These are phyloP conservation scores for Rotaria sp. DNA, from an alignment of 2,888 invertebrate genomes.

Conservation along the genomic window DNA sequence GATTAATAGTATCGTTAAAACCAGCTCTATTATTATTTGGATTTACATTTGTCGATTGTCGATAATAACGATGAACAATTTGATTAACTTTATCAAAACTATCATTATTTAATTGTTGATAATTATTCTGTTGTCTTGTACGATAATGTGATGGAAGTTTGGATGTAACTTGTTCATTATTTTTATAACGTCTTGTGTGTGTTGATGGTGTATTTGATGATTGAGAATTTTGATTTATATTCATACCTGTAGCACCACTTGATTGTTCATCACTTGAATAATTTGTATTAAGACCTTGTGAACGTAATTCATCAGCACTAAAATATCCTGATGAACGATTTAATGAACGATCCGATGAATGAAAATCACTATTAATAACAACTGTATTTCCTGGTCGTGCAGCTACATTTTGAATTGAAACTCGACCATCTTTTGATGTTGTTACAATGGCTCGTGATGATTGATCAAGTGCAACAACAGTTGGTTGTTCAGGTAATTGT, in stretches of 20 bases:
- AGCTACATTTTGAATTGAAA: slow-evolving; percentile 19
- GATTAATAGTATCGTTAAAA: neutral
- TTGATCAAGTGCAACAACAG: neutral
- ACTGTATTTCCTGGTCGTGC: neutral
- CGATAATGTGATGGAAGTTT: slow-evolving; percentile 13
- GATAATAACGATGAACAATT: neutral
- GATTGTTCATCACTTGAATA: slow-evolving; percentile 30
- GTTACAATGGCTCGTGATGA: neutral
- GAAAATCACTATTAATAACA: slow-evolving; percentile 17
- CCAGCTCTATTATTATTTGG: neutral
- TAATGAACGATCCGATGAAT: slow-evolving; percentile 30
- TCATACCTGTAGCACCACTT: neutral
- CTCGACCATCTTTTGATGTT: slow-evolving; percentile 8
- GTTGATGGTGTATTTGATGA: neutral
- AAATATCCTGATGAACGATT: slow-evolving; percentile 40
- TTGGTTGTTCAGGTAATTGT: neutral
- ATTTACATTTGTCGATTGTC: neutral
- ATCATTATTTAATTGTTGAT: neutral
- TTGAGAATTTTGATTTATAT: neutral
- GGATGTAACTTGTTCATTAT: neutral
- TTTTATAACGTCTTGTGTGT: neutral
- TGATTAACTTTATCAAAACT: neutral
- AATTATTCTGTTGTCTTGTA: neutral
- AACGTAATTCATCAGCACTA: slow-evolving; percentile 35
- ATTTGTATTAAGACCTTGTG: slow-evolving; percentile 7